Evolutionary conservation across 2,113 vertebrate species (phyloP).

Genomic region (Podiceps cristatus): DNA sequence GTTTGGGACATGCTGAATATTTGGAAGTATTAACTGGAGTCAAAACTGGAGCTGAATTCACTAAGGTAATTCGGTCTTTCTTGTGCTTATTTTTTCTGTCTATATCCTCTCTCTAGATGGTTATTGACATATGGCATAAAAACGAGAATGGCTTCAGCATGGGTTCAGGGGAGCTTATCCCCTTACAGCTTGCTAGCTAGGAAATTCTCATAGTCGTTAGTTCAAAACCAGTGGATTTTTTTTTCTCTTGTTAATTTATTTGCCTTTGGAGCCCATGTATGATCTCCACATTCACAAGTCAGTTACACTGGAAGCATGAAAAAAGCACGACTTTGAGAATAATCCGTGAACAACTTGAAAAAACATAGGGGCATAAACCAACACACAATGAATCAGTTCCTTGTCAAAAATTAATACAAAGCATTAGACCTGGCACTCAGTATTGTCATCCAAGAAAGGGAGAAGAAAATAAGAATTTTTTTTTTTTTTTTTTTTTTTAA

Average conservation of each 20-base stretch:
- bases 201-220: not conserved
- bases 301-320: not conserved
- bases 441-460: not conserved
- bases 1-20: not conserved
- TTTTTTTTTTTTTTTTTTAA: not conserved
- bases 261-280: not conserved
- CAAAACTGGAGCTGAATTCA: not conserved
- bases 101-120: not conserved
- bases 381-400: not conserved
- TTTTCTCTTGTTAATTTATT: not conserved
- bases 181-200: not conserved
- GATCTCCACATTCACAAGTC: not conserved
- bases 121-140: not conserved
- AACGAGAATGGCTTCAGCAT: not conserved
- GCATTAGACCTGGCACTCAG: not conserved
- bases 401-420: not conserved
- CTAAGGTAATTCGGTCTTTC: not conserved
- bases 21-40: not conserved
- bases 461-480: not conserved
- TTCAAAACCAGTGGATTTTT: not conserved
- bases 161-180: not conserved
- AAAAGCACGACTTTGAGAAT: not conserved
- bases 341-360: not conserved
- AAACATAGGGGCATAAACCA: not conserved
- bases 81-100: not conserved